Evolutionary conservation across 1,140 invertebrate genomes (phyloP).

Genomic region (Cheumatopsyche charites): DNA sequence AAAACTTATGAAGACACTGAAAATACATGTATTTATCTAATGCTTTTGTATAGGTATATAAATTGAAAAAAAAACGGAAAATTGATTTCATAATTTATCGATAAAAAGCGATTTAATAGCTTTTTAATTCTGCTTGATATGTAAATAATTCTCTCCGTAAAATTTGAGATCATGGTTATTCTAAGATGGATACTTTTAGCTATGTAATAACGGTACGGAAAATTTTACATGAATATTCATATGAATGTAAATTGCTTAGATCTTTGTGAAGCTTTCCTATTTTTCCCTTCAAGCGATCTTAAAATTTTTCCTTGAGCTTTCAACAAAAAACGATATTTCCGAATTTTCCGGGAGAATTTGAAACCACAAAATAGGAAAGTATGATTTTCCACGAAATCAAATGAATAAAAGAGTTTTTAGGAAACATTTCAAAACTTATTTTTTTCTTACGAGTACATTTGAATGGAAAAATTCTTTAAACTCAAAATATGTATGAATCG

Average conservation of each 20-base stretch:
- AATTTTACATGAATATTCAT: slow-evolving; percentile 7
- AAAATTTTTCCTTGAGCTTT: background rate
- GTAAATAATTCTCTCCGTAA: background rate
- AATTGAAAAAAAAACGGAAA: background rate
- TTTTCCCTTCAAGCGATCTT: background rate
- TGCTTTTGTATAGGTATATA: background rate
- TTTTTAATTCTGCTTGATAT: background rate
- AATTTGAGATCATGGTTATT: background rate
- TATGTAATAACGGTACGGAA: background rate
- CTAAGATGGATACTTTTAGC: background rate
- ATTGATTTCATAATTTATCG: too few species aligned
- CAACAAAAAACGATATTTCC: too few species aligned
- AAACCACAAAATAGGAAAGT: too few species aligned
- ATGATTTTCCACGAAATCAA: too few species aligned
- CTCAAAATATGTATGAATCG: too few species aligned
- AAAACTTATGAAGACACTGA: background rate
- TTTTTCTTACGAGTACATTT: too few species aligned
- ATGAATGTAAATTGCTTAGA: background rate
- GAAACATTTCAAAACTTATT: too few species aligned
- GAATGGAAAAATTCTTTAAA: too few species aligned
- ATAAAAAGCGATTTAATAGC: background rate
- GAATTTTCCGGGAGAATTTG: too few species aligned
- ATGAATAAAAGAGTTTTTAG: too few species aligned
- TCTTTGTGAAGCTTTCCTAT: background rate
- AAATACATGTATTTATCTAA: background rate